These are phyloP conservation scores for Pelobates cultripes DNA, from an alignment of 2,797 vertebrate species.

Conservation along the genomic window DNA sequence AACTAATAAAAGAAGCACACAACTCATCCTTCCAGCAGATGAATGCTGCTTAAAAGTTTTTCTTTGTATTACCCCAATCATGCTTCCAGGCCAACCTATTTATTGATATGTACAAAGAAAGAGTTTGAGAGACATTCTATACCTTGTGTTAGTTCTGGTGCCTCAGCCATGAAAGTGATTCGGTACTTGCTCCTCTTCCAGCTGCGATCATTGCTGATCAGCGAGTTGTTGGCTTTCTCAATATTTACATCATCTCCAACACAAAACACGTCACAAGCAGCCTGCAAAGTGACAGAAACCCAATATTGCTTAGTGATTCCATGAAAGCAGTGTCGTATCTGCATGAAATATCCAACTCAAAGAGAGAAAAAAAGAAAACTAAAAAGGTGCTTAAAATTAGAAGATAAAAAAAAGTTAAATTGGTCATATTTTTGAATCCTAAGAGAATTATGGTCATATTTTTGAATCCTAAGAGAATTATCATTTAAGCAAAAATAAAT, in stretches of 20 bases:
- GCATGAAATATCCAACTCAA: too few species aligned
- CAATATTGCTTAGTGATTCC: neutral
- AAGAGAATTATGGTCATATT: too few species aligned
- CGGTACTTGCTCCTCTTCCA: slow-evolving; percentile 99
- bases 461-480: too few species aligned
- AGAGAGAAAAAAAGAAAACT: too few species aligned
- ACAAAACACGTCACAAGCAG: slow-evolving; percentile 97
- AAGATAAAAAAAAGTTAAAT: too few species aligned
- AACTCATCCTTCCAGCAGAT: neutral
- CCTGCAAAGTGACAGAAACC: slow-evolving; percentile 69
- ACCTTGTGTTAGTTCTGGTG: slow-evolving; percentile 91
- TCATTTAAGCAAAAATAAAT: too few species aligned
- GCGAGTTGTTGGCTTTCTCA: slow-evolving; percentile 93
- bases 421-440: too few species aligned
- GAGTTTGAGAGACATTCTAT: neutral
- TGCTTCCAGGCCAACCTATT: too few species aligned
- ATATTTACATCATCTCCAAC: slow-evolving; percentile 97
- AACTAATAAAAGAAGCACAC: neutral
- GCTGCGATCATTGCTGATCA: slow-evolving; percentile 96
- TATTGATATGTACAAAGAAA: too few species aligned
- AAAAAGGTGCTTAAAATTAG: too few species aligned
- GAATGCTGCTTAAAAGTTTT: neutral
- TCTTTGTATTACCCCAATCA: neutral
- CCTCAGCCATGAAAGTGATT: slow-evolving; percentile 87
- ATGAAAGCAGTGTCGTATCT: too few species aligned